phyloP scores from a whole-genome alignment of 2,888 invertebrate species.

The Eupithecia pulchellata region DNA sequence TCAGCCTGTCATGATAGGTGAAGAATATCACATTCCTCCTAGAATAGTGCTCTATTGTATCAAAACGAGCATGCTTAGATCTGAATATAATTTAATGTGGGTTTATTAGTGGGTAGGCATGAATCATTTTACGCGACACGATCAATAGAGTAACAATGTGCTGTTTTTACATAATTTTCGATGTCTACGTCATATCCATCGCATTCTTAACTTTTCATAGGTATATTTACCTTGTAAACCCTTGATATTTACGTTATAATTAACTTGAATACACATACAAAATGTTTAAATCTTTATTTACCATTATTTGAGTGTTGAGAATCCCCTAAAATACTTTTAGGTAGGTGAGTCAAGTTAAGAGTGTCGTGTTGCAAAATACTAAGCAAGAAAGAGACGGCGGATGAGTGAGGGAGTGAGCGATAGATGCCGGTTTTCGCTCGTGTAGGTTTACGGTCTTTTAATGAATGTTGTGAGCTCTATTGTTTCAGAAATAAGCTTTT shows the following conservation, averaged over 20 bases:
- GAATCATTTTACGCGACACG: not conserved
- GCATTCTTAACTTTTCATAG: not conserved
- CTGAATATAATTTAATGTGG: not conserved
- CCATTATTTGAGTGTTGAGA: not conserved
- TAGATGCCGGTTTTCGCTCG: conserved; percentile 13
- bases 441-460: conserved; percentile 6
- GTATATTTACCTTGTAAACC: not conserved
- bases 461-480: conserved; percentile 6
- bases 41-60: no score
- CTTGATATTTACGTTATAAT: not conserved
- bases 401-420: conserved; percentile 9
- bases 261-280: not conserved
- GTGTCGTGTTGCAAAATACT: conserved; percentile 19
- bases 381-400: conserved; percentile 12
- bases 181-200: not conserved
- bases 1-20: no score
- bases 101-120: not conserved
- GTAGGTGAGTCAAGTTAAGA: not conserved
- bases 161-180: not conserved
- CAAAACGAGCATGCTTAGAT: no score
- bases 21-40: no score
- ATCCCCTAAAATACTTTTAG: not conserved
- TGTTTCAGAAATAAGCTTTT: conserved; percentile 19
- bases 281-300: not conserved
- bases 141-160: not conserved